A percentile compares a stretch with the other conserved stretches of the same genome.
These are phyloP conservation scores for Momotus momota DNA, from an alignment of 2,797 vertebrate genomes.

Conservation along the genomic window DNA sequence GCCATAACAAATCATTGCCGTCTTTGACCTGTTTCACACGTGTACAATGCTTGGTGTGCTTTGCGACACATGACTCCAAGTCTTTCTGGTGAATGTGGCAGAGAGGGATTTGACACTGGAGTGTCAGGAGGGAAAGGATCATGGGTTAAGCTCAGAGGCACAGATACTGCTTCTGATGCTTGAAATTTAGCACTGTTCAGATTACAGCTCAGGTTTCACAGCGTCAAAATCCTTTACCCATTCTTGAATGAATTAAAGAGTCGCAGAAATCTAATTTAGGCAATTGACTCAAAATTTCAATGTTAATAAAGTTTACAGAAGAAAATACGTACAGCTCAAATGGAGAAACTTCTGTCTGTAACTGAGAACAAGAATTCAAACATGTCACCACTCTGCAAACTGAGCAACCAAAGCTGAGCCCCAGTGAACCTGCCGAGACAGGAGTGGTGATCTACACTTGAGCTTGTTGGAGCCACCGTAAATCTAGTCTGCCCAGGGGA, in stretches of 20 bases:
- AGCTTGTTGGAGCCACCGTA: not conserved
- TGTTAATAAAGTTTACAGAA: not conserved
- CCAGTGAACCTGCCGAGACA: not conserved
- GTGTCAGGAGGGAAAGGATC: not conserved
- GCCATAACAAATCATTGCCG: not conserved
- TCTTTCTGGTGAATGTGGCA: not conserved
- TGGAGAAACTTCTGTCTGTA: not conserved
- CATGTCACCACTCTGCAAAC: not conserved
- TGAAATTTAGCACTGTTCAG: not conserved
- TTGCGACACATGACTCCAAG: not conserved
- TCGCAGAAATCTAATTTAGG: not conserved
- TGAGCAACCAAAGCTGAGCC: not conserved
- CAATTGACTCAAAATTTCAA: not conserved
- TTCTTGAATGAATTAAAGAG: not conserved
- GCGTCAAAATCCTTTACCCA: not conserved
- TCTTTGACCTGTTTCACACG: fast-evolving
- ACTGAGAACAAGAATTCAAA: not conserved
- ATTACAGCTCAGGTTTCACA: not conserved
- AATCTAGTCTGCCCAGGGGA: not conserved
- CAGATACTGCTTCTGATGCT: not conserved
- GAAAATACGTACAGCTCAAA: not conserved
- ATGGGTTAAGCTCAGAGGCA: not conserved
- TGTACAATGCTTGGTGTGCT: fast-evolving
- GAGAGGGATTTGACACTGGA: not conserved
- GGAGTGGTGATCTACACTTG: not conserved